Evolutionary conservation across 2,797 vertebrate genomes (phyloP), one percentile per base, ranked within the genome.

Genomic region (Halcyon smyrnensis): DNA sequence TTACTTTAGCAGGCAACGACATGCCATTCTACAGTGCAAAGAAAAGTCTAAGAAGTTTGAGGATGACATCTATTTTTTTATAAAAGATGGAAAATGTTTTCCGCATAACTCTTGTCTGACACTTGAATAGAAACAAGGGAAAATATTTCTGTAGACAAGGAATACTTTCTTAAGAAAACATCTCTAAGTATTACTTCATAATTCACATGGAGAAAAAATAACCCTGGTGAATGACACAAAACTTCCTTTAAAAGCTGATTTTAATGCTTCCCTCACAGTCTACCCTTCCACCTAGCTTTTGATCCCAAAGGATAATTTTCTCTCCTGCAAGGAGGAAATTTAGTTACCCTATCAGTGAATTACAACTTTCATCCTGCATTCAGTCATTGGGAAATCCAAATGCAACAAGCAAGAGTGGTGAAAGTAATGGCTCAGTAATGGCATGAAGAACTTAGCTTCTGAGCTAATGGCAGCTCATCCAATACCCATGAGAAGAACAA

Each of bases 371-470:
- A 3, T 12, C 6, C 36, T 62, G 6, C 21, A 15, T 59, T 85
- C 27, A 41, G 17, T n/a, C 28, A 48, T 45, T 51, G 45, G 24
- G 45, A 87, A 34, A 62, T 28, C n/a, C 1, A 1, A 60, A 41
- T 27, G 23, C 14, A 62, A 65, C 10, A n/a, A 67, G 15, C 17
- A 59, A 43, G 53, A 70, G 30, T 64, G 11, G 19, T 11, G 3
- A 56, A 78, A 62, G 14, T 50, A 7, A 21, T 23, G 46, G 15
- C 20, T 75, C 69, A 57, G 23, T 7, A 50, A 12, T 0, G 9
- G 25, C 54, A 24, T 2, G 0, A 87, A 71, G 53, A 36, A 54
- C 5, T 0, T 0, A 0, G 8, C 12, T 82, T 45, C 59, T 7
- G 28, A 57, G 16, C 25, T 41, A 34, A 32, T 12, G 12, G 15